A percentile compares a stretch with the other conserved stretches of the same genome.
Conservation (phyloP, 2,113 vertebrate genomes). For the Dicaeum eximium region DNA sequence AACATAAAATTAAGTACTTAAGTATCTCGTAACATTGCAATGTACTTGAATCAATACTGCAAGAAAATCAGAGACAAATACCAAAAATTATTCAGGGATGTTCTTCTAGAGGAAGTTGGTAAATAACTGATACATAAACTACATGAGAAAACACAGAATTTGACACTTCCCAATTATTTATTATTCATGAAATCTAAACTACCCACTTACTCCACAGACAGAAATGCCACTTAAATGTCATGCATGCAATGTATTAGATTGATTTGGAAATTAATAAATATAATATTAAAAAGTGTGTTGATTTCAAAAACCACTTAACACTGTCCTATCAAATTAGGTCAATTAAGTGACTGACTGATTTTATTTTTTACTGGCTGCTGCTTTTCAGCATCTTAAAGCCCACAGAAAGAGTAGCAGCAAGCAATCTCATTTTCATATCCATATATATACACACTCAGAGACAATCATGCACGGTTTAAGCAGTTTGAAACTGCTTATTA, state of each 20-base stretch:
- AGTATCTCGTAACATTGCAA: not conserved
- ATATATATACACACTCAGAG: not conserved
- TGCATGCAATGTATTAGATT: not conserved
- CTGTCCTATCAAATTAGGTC: not conserved
- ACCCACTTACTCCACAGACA: not conserved
- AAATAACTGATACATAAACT: not conserved
- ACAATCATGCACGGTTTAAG: not conserved
- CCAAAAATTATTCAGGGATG: not conserved
- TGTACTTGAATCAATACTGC: not conserved
- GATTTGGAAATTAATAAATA: not conserved
- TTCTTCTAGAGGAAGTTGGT: not conserved
- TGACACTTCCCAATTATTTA: not conserved
- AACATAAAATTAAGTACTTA: not conserved
- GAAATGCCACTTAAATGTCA: constrained; percentile 46
- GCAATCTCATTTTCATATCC: not conserved
- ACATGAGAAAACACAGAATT: not conserved
- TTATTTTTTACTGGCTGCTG: not conserved
- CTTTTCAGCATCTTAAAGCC: not conserved
- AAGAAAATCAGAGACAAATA: not conserved
- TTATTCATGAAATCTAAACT: not conserved
- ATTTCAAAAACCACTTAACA: not conserved
- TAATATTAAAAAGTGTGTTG: not conserved
- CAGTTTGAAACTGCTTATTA: not conserved
- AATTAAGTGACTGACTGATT: not conserved
- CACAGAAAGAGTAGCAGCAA: not conserved